phyloP scores from a whole-genome alignment of 2,797 vertebrate genomes.

The Gadopsis marmoratus region DNA sequence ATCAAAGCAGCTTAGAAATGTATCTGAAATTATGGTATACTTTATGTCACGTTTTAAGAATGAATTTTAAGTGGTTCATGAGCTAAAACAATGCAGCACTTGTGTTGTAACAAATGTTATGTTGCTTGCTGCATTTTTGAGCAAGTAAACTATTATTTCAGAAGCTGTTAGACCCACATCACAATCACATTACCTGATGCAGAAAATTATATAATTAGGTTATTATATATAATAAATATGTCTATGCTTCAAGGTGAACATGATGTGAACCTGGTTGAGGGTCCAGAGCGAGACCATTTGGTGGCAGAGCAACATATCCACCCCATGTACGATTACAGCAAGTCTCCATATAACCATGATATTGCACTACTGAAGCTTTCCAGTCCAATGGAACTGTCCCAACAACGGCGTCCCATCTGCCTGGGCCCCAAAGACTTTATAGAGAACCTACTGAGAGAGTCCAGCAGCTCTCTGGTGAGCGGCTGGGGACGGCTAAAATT shows the following conservation, averaged over 20 bases:
- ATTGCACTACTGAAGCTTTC: slow-evolving; percentile 92
- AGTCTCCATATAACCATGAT: slow-evolving; percentile 88
- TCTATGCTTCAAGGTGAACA: slow-evolving; percentile 87
- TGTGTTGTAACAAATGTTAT: too few relatives aligned
- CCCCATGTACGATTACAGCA: slow-evolving; percentile 74
- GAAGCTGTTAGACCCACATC: background rate
- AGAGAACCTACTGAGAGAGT: slow-evolving; percentile 79
- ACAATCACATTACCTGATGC: background rate
- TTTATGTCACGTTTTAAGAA: too few relatives aligned
- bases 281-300: slow-evolving; percentile 81
- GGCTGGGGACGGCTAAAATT: slow-evolving; percentile 89
- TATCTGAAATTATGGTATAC: too few relatives aligned
- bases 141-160: background rate
- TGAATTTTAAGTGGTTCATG: too few relatives aligned
- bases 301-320: slow-evolving; percentile 82
- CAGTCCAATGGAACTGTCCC: slow-evolving; percentile 82
- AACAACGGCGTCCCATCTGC: slow-evolving; percentile 89
- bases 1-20: too few relatives aligned
- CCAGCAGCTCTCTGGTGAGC: slow-evolving; percentile 86
- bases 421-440: slow-evolving; percentile 90
- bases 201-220: background rate
- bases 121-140: background rate
- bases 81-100: too few relatives aligned
- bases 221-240: background rate
- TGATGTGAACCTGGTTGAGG: slow-evolving; percentile 77